These are phyloP conservation scores for Sylvicola fuscatus DNA, from an alignment of 2,888 invertebrate genomes.

Conservation along the genomic window DNA sequence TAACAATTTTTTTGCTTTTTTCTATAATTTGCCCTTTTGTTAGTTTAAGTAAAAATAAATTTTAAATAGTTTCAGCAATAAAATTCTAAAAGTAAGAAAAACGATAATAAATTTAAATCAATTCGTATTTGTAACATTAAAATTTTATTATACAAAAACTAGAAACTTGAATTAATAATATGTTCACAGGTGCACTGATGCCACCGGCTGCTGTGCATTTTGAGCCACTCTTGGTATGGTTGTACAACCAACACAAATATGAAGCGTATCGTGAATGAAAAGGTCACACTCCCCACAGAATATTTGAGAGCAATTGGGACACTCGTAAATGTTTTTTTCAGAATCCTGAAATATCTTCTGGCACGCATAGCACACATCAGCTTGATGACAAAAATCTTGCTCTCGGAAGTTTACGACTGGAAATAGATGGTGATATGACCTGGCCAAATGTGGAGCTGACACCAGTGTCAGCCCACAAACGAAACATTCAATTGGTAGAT, in stretches of 20 bases:
- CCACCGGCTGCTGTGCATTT: background rate
- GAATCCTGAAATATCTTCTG: slow-evolving; percentile 39
- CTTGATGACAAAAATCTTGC: slow-evolving; percentile 35
- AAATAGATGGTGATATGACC: slow-evolving; percentile 94
- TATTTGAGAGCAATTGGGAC: slow-evolving; percentile 52
- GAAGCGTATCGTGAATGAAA: slow-evolving; percentile 80
- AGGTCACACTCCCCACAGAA: slow-evolving; percentile 95
- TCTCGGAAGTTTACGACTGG: slow-evolving; percentile 77
- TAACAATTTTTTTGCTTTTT: too few species aligned
- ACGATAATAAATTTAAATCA: too few species aligned
- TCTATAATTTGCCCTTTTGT: too few species aligned
- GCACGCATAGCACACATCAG: slow-evolving; percentile 51
- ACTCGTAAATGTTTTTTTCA: slow-evolving; percentile 69
- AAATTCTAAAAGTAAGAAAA: too few species aligned
- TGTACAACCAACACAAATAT: slow-evolving; percentile 95
- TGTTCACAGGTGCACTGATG: too few species aligned
- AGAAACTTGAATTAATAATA: too few species aligned
- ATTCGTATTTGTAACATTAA: too few species aligned
- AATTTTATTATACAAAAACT: too few species aligned
- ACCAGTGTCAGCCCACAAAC: slow-evolving; percentile 90
- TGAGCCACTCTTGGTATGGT: slow-evolving; percentile 24
- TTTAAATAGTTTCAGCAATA: too few species aligned
- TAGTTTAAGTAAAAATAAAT: too few species aligned
- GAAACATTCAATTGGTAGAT: slow-evolving; percentile 90
- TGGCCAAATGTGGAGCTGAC: slow-evolving; percentile 92